Evolutionary conservation across 64 coral and sea anemone genomes (phyloP), one percentile per base, ranked within the genome.

Genomic region (Montipora efflorescens): DNA sequence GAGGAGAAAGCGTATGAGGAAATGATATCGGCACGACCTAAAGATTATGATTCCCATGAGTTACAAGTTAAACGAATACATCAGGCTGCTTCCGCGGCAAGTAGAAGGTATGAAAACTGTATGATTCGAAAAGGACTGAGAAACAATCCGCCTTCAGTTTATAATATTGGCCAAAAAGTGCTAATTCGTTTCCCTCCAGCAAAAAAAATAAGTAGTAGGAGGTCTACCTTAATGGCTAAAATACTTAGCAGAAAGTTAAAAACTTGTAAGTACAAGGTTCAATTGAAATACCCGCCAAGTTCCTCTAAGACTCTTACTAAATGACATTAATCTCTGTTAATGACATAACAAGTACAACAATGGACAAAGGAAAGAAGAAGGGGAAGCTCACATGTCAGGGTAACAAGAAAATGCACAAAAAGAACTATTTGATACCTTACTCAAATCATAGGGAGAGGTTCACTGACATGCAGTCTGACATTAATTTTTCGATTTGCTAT

Each of bases 351-450:
- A 87, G 84, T 68, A 51, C 48, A 51, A 48, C 84, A 87, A 74
- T 87, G 0, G 84, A 87, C 66, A 87, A 73, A 87, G 67, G 73
- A 87, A 87, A 19, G 44, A 72, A 51, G 84, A 87, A 87, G 64
- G 73, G 49, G 44, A 72, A 50, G 48, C 84, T 87, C 16, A 66
- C 67, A 51, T 20, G 84, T 3, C 84, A 51, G 64, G 57, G 67
- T 51, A 87, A 48, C 53, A 87, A 71, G 59, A 59, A 87, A 68
- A 87, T 16, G 59, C 83, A 87, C 59, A 64, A 69, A 68, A 67
- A 87, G 64, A 87, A 68, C 16, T 87, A 87, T 23, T 74, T 46
- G n/a, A 87, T 48, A 47, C 64, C 84, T 87, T 23, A 58, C 52
- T 36, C 81, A 57, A 62, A 84, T 84, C 13, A 84, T 5, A 84